A percentile compares a stretch with the other conserved stretches of the same genome.
Conservation (phyloP, 2,797 vertebrate species). For the Acrossocheilus fasciatus region DNA sequence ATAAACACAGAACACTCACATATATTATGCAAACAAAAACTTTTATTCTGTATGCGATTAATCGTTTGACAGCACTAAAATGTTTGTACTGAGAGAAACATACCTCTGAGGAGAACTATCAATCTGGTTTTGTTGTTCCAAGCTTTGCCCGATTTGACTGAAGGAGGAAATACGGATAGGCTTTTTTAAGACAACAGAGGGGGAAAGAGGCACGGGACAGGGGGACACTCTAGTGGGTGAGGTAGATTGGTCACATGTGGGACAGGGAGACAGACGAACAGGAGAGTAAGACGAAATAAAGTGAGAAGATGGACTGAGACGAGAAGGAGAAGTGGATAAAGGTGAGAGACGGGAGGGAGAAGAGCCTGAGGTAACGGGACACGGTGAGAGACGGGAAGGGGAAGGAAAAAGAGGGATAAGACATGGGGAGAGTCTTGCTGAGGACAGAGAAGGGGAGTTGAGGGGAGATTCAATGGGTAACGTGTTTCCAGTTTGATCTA, state of each 20-base stretch:
- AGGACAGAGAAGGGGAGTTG: slow-evolving; percentile 45
- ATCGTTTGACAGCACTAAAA: neutral
- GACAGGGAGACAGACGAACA: slow-evolving; percentile 41
- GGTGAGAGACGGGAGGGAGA: slow-evolving; percentile 40
- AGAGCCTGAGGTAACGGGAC: neutral
- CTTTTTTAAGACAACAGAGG: slow-evolving; percentile 79
- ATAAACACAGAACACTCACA: too few species aligned
- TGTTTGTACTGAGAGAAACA: slow-evolving; percentile 17
- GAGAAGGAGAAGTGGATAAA: slow-evolving; percentile 37
- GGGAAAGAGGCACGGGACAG: slow-evolving; percentile 70
- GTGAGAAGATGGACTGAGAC: slow-evolving; percentile 41
- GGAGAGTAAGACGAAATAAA: slow-evolving; percentile 48
- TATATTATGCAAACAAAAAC: too few species aligned
- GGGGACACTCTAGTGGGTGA: slow-evolving; percentile 54
- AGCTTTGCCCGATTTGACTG: slow-evolving; percentile 62
- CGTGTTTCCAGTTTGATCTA: slow-evolving; percentile 48
- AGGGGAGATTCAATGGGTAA: slow-evolving; percentile 53
- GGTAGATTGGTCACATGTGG: slow-evolving; percentile 57
- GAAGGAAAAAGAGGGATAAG: slow-evolving; percentile 24
- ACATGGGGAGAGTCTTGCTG: slow-evolving; percentile 45
- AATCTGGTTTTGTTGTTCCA: slow-evolving; percentile 54
- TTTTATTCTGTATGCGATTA: too few species aligned
- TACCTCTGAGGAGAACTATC: slow-evolving; percentile 68
- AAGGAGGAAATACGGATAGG: slow-evolving; percentile 78
- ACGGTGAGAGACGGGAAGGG: slow-evolving; percentile 36